These are phyloP conservation scores for Arge pagana DNA, from an alignment of 2,888 invertebrate species.

Conservation along the genomic window DNA sequence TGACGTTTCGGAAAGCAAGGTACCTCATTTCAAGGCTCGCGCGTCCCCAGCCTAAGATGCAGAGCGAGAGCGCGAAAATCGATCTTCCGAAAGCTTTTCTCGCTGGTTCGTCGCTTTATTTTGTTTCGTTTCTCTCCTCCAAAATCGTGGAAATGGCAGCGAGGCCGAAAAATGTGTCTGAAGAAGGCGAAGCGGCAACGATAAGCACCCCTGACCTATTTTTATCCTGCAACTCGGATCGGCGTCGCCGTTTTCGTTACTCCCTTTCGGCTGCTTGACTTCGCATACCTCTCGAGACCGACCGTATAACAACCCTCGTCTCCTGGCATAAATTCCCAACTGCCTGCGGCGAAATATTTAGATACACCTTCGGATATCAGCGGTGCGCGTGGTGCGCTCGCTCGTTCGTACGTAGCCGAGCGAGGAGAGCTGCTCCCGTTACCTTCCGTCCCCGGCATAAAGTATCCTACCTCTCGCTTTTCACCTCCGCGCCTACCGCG, in stretches of 20 bases:
- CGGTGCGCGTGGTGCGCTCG: constrained; percentile 17
- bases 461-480: too few relatives aligned
- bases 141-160: constrained; percentile 36
- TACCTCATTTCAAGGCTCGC: too few relatives aligned
- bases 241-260: constrained; percentile 23
- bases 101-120: too few relatives aligned
- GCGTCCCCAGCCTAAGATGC: too few relatives aligned
- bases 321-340: constrained; percentile 43
- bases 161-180: too few relatives aligned
- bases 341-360: constrained; percentile 43
- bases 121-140: constrained; percentile 19
- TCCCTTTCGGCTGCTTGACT: constrained; percentile 35
- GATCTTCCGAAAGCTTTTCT: too few relatives aligned
- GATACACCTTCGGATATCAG: constrained; percentile 35
- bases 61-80: too few relatives aligned
- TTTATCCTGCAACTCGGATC: constrained; percentile 19
- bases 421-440: too few relatives aligned
- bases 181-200: too few relatives aligned
- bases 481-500: too few relatives aligned
- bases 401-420: neutral
- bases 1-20: too few relatives aligned
- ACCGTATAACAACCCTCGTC: constrained; percentile 15
- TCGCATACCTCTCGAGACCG: constrained; percentile 22
- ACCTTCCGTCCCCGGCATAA: too few relatives aligned
- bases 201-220: constrained; percentile 45